These are phyloP conservation scores for Coturnix japonica DNA, from an alignment of 2,113 vertebrate species.

Conservation along the genomic window DNA sequence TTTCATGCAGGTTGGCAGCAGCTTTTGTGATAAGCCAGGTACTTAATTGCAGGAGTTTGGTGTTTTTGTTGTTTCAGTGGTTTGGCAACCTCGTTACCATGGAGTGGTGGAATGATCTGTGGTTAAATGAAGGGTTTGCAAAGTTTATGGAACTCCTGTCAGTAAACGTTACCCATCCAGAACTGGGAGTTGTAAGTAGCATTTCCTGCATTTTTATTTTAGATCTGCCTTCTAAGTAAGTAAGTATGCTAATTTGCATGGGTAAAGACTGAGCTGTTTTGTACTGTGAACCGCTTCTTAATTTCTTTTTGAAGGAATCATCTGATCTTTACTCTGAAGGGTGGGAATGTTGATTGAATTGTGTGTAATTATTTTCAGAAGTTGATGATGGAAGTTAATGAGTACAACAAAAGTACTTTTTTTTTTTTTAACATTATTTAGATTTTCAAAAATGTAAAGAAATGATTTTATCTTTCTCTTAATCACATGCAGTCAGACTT, in stretches of 20 bases:
- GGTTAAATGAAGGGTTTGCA: slow-evolving; percentile 87
- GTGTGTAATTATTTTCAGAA: neutral
- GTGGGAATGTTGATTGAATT: neutral
- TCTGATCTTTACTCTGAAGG: neutral
- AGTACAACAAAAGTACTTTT: neutral
- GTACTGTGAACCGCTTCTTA: neutral
- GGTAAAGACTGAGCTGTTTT: neutral
- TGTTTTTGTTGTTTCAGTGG: slow-evolving; percentile 73
- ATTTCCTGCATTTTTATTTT: neutral
- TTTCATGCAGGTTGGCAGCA: neutral
- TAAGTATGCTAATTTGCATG: neutral
- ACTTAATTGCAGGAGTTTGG: neutral
- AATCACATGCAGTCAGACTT: neutral
- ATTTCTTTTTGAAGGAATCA: neutral
- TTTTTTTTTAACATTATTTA: neutral
- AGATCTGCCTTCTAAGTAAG: neutral
- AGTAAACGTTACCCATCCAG: slow-evolving; percentile 81
- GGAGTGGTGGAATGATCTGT: slow-evolving; percentile 89
- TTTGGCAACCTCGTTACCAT: slow-evolving; percentile 88
- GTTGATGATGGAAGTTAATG: neutral
- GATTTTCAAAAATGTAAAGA: neutral
- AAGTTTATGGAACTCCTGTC: slow-evolving; percentile 87
- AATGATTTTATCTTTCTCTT: neutral
- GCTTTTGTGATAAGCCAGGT: neutral
- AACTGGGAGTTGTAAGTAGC: slow-evolving; percentile 82